Evolutionary conservation across 2,797 vertebrate species (phyloP).

Genomic region (Myotis planiceps): DNA sequence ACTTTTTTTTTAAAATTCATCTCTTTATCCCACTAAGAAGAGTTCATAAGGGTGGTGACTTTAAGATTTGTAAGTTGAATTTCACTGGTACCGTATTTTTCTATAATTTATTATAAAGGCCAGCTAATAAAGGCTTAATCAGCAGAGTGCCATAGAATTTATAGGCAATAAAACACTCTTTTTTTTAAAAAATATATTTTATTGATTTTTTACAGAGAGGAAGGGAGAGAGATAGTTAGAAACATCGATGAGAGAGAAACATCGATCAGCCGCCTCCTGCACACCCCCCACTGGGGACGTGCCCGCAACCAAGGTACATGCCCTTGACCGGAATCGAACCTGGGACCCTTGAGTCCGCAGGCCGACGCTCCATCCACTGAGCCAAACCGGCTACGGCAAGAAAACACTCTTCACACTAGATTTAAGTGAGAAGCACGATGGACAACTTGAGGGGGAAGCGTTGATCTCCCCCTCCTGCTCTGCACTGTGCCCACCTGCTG

Average conservation of each 20-base stretch:
- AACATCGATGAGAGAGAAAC: too few relatives aligned
- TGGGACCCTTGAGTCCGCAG: too few relatives aligned
- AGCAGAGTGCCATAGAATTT: neutral
- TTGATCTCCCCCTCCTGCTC: too few relatives aligned
- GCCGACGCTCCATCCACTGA: too few relatives aligned
- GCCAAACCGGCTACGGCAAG: too few relatives aligned
- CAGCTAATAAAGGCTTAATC: neutral
- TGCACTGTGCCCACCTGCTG: neutral
- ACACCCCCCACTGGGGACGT: too few relatives aligned
- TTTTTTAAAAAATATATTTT: too few relatives aligned
- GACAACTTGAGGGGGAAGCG: neutral
- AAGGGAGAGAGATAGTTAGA: too few relatives aligned
- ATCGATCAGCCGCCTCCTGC: too few relatives aligned
- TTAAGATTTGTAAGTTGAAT: neutral
- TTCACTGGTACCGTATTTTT: neutral
- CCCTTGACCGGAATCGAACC: too few relatives aligned
- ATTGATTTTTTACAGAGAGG: too few relatives aligned
- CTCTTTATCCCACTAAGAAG: neutral
- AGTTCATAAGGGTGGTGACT: neutral
- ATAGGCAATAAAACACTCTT: neutral
- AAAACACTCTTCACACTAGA: neutral
- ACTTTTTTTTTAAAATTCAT: neutral
- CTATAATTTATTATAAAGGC: neutral
- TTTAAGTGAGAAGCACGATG: neutral
- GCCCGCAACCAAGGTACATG: too few relatives aligned